Evolutionary conservation across 2,888 invertebrate genomes (phyloP).

Genomic region (Agonum fuliginosum): DNA sequence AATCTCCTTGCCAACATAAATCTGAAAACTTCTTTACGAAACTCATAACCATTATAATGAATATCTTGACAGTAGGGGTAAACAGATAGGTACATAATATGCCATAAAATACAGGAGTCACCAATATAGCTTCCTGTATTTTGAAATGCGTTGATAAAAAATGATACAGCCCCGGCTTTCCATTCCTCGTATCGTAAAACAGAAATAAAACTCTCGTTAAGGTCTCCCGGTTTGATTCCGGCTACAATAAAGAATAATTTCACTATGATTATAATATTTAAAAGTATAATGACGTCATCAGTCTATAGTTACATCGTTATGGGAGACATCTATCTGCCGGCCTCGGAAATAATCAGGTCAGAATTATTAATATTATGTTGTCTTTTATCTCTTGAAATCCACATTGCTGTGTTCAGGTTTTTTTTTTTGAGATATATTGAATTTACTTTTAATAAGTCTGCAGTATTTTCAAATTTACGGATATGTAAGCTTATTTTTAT

Average conservation of each 20-base stretch:
- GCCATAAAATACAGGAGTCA: conserved; percentile 36
- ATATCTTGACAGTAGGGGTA: conserved; percentile 33
- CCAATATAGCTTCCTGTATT: conserved; percentile 20
- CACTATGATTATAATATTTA: conserved; percentile 47
- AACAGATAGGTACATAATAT: conserved; percentile 42
- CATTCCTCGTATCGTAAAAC: conserved; percentile 31
- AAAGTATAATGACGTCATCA: conserved; percentile 31
- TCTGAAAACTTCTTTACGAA: conserved; percentile 17
- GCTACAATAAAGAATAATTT: conserved; percentile 28
- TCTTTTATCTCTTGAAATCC: background rate
- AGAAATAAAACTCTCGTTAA: conserved; percentile 45
- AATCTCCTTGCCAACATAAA: conserved; percentile 19
- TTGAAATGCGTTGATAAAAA: background rate
- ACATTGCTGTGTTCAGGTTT: background rate
- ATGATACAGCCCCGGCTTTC: conserved; percentile 21
- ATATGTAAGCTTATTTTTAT: conserved; percentile 25
- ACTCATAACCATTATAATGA: conserved; percentile 32
- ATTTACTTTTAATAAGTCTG: background rate
- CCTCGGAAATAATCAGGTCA: conserved; percentile 21
- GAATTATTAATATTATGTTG: conserved; percentile 22
- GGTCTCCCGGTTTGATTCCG: conserved; percentile 13
- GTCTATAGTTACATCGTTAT: conserved; percentile 26
- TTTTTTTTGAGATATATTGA: conserved; percentile 15
- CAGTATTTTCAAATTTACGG: conserved; percentile 23
- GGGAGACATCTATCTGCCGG: conserved; percentile 14